Evolutionary conservation across 2,797 vertebrate genomes (phyloP).

Genomic region (Choloepus didactylus): DNA sequence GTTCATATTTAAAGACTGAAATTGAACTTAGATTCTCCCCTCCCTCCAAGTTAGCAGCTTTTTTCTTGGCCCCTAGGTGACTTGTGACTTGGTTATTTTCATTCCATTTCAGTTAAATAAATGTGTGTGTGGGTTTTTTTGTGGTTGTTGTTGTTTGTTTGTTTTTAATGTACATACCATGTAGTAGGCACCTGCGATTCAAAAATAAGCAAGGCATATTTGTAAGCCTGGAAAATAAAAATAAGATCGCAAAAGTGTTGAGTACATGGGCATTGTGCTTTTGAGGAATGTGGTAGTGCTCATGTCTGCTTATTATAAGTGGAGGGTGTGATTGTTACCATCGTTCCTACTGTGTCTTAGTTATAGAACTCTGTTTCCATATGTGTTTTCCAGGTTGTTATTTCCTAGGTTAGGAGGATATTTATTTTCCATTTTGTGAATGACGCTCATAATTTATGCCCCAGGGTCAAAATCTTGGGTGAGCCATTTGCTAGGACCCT

Average conservation of each 20-base stretch:
- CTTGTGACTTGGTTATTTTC: constrained; percentile 4
- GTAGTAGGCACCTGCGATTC: neutral
- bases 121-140: neutral
- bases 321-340: neutral
- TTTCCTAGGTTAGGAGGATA: constrained; percentile 58
- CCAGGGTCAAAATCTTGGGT: constrained; percentile 69
- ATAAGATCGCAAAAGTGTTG: neutral
- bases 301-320: neutral
- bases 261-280: neutral
- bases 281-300: constrained; percentile 13
- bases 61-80: neutral
- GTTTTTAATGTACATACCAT: neutral
- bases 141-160: neutral
- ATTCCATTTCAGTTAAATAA: constrained; percentile 19
- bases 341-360: neutral
- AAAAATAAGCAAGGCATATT: constrained; percentile 4
- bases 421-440: constrained; percentile 77
- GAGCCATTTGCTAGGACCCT: constrained; percentile 73
- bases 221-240: constrained; percentile 56
- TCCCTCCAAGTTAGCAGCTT: neutral
- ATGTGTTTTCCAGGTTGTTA: constrained; percentile 52
- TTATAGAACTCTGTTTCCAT: neutral
- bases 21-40: neutral
- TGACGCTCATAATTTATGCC: constrained; percentile 69
- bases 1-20: constrained; percentile 32